These are phyloP conservation scores for Myripristis jacobus DNA, from an alignment of 2,797 vertebrate genomes.

Conservation along the genomic window DNA sequence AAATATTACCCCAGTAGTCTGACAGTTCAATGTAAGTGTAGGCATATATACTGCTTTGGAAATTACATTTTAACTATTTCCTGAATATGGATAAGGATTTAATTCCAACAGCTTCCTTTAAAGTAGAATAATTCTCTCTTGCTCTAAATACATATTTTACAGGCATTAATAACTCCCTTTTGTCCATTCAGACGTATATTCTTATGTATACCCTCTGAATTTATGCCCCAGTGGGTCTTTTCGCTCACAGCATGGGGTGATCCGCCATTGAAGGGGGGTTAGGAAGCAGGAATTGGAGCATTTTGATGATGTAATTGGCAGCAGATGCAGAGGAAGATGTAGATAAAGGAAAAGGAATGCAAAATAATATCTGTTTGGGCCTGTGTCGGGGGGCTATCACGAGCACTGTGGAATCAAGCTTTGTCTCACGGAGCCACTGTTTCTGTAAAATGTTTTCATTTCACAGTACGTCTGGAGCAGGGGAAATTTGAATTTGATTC, in stretches of 20 bases:
- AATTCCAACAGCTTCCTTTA: conserved; percentile 33
- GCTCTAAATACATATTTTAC: conserved; percentile 37
- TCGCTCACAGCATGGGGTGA: conserved; percentile 52
- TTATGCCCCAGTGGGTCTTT: conserved; percentile 52
- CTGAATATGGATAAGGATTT: conserved; percentile 46
- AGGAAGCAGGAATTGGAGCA: conserved; percentile 71
- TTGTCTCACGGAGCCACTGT: conserved; percentile 64
- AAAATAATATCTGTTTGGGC: conserved; percentile 81
- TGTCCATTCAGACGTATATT: conserved; percentile 43
- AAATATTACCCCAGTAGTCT: conserved; percentile 20
- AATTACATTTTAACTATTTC: conserved; percentile 14
- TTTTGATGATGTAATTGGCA: conserved; percentile 81
- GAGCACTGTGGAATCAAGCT: conserved; percentile 62
- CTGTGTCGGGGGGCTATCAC: conserved; percentile 67
- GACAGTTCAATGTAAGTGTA: neutral
- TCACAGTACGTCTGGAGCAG: conserved; percentile 33
- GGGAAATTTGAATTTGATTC: conserved; percentile 52
- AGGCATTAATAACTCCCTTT: conserved; percentile 60
- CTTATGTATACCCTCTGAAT: conserved; percentile 45
- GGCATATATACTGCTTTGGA: neutral
- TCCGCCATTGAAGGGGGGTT: conserved; percentile 60
- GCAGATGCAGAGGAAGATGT: conserved; percentile 78
- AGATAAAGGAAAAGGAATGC: conserved; percentile 80
- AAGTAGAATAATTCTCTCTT: conserved; percentile 55
- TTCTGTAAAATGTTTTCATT: conserved; percentile 52